phyloP scores from a whole-genome alignment of 2,888 invertebrate species.

The Nomada ruficornis region DNA sequence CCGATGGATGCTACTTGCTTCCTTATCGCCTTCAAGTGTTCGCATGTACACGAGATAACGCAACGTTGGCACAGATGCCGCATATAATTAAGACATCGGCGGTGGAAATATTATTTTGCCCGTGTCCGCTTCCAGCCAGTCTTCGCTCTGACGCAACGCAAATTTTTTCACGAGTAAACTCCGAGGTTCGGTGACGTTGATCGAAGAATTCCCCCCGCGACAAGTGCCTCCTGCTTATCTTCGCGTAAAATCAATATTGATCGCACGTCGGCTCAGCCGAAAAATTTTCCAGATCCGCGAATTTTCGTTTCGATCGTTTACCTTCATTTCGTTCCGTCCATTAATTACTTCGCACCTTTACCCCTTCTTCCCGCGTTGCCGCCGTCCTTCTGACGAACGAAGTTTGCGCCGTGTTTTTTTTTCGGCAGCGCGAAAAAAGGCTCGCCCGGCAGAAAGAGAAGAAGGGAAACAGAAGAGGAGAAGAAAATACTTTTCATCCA shows the following conservation, averaged over 20 bases:
- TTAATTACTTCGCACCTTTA: constrained; percentile 37
- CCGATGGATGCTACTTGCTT: constrained; percentile 8
- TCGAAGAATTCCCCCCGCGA: constrained; percentile 32
- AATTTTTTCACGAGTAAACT: constrained; percentile 32
- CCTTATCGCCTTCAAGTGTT: constrained; percentile 64
- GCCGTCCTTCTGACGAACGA: constrained; percentile 13
- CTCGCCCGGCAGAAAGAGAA: constrained; percentile 6
- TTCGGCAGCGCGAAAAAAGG: constrained; percentile 16
- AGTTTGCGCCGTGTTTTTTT: constrained; percentile 2
- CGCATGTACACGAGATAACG: constrained; percentile 68
- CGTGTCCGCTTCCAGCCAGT: constrained; percentile 19
- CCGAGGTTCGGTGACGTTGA: constrained; percentile 21
- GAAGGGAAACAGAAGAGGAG: not conserved
- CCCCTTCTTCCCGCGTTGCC: not conserved
- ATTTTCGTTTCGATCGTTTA: not conserved
- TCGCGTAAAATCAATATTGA: no score
- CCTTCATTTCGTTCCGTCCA: constrained; percentile 4
- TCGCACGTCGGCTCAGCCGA: not conserved
- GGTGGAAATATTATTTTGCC: constrained; percentile 44
- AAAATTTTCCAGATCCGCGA: not conserved
- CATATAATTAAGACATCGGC: constrained; percentile 63
- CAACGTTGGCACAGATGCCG: constrained; percentile 66
- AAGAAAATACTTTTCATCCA: constrained; percentile 51
- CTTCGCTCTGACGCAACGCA: constrained; percentile 13
- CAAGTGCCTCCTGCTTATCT: not conserved